phyloP scores from a whole-genome alignment of 2,797 vertebrate species.

The Spinibarbus caldwelli region DNA sequence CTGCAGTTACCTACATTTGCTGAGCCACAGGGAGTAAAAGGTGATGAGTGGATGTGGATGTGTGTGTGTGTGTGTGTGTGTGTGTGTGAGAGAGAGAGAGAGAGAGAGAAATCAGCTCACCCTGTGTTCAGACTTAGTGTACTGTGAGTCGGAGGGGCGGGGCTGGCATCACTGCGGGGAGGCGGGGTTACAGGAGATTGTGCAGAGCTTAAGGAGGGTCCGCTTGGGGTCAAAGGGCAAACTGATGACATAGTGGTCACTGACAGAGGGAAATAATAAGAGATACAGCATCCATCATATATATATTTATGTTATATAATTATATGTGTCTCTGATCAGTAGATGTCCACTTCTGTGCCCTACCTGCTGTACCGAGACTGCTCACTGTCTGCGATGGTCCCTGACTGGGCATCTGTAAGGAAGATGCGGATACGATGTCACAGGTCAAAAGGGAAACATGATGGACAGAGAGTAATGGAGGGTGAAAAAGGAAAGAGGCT shows the following conservation, averaged over 20 bases:
- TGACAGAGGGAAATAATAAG: constrained; percentile 56
- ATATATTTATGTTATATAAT: not conserved
- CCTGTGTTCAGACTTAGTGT: constrained; percentile 87
- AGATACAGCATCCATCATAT: not conserved
- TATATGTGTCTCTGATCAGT: not conserved
- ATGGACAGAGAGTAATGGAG: not conserved
- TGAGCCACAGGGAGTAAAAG: constrained; percentile 50
- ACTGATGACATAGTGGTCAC: constrained; percentile 89
- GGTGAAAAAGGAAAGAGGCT: not conserved
- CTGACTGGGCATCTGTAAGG: constrained; percentile 78
- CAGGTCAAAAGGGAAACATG: constrained; percentile 17
- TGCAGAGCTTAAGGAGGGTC: constrained; percentile 81
- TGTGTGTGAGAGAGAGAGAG: not conserved
- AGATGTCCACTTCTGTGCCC: constrained; percentile 17
- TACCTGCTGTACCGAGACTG: constrained; percentile 91
- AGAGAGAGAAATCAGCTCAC: constrained; percentile 74
- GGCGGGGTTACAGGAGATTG: constrained; percentile 86
- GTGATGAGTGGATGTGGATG: constrained; percentile 20
- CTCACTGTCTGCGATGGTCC: constrained; percentile 85
- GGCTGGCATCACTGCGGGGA: constrained; percentile 86
- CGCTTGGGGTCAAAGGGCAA: constrained; percentile 84
- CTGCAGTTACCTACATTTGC: constrained; percentile 67
- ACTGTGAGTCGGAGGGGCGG: constrained; percentile 86
- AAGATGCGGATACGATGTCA: constrained; percentile 53
- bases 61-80: constrained; percentile 7